These are phyloP conservation scores for Nymphalis c-album DNA, from an alignment of 2,888 invertebrate species.

Conservation along the genomic window DNA sequence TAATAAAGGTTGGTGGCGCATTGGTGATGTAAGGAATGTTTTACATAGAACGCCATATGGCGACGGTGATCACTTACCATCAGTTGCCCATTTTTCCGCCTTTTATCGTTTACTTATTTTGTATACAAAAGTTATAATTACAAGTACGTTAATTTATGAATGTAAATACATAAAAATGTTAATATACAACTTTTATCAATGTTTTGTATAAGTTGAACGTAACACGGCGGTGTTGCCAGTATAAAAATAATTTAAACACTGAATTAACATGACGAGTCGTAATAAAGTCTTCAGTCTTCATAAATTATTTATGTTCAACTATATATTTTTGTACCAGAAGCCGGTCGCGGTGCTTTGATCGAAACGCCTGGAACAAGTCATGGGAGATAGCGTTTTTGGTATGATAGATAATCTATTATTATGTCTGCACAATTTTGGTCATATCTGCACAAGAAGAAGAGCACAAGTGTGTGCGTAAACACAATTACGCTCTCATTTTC, in stretches of 20 bases:
- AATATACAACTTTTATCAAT: neutral
- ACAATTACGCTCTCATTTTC: no score
- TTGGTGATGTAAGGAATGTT: no score
- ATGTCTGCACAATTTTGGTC: no score
- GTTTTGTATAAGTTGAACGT: slow-evolving; percentile 8
- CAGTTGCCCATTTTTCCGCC: no score
- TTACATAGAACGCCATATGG: no score
- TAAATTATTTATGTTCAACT: slow-evolving; percentile 55
- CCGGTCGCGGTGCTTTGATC: slow-evolving; percentile 51
- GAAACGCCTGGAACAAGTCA: slow-evolving; percentile 3
- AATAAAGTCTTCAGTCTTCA: slow-evolving; percentile 46
- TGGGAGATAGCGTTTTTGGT: slow-evolving; percentile 10
- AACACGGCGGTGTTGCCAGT: slow-evolving; percentile 47
- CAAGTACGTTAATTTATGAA: no score
- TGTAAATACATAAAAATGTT: neutral
- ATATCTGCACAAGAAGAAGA: neutral
- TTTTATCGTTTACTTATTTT: no score
- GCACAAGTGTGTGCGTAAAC: no score
- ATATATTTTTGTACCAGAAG: slow-evolving; percentile 48
- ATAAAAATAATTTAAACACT: slow-evolving; percentile 65
- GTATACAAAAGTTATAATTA: no score
- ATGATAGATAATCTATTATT: no score
- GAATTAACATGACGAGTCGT: slow-evolving; percentile 37
- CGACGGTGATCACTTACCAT: no score
- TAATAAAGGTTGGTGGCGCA: no score